These are phyloP conservation scores for Simalia tracyae DNA, from an alignment of 2,797 vertebrate species.

Conservation along the genomic window DNA sequence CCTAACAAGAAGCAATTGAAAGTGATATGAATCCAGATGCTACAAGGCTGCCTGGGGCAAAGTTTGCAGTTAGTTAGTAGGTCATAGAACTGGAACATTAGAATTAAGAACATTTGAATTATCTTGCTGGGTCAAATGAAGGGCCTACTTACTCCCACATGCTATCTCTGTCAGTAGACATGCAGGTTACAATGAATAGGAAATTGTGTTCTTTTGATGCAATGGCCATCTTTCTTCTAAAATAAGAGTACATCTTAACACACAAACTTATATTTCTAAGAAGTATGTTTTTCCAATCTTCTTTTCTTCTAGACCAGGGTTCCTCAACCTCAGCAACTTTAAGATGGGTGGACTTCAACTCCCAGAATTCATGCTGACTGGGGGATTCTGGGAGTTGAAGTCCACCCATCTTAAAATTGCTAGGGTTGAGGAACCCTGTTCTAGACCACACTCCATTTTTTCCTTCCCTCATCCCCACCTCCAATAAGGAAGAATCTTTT, in stretches of 20 bases:
- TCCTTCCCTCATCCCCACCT: neutral
- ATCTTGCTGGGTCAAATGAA: conserved; percentile 1
- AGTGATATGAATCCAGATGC: conserved; percentile 26
- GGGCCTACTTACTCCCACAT: neutral
- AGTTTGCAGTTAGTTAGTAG: conserved; percentile 27
- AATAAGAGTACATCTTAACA: neutral
- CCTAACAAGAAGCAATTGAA: conserved; percentile 43
- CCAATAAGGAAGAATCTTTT: conserved; percentile 6
- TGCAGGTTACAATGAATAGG: neutral
- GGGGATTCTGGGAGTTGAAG: no score
- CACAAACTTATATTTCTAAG: neutral
- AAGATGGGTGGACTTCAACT: no score
- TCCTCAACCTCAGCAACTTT: no score
- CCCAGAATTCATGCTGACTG: no score
- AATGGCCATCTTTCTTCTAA: neutral
- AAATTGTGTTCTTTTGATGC: neutral
- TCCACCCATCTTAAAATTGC: no score
- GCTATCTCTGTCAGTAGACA: neutral
- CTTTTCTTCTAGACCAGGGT: neutral
- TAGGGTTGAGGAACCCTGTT: neutral
- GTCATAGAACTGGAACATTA: conserved; percentile 8
- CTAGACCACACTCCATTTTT: neutral
- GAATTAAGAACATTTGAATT: conserved; percentile 1
- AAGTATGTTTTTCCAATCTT: neutral
- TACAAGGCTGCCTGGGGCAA: conserved; percentile 22